Base-by-base conservation (phyloP, 2,888 invertebrate genomes). In the Perizoma affinitatum region DNA sequence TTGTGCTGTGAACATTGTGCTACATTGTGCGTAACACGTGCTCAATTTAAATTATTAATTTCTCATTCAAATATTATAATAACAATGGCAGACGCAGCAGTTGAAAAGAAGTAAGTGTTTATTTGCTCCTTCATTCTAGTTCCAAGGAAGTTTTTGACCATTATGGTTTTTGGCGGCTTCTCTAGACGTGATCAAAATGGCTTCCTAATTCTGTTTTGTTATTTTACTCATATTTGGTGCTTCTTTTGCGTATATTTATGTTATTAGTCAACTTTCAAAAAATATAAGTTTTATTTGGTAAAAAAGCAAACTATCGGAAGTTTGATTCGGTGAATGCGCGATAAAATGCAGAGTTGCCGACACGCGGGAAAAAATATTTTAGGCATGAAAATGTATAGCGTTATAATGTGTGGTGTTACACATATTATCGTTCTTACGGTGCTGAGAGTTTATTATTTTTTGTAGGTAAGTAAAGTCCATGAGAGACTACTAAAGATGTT, bases 41-140 rank as follows among this genome's bases (percentile, higher is more conserved):
- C 80, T 80, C 72, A 73, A 70, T 42, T 54, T 68, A 55, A 52
- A 49, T 53, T 35, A 74, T 72, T 65, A 67, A 57, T 66, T 66
- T 69, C 76, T 65, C 44, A 72, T 71, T 79, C 78, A 71, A 76
- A 38, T 38, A 38, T 38, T 75, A 73, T 10, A 71, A 84, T 75
- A 78, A 93, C 75, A 90, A 95, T 95, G 95, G 95, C 95, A 88
- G 95, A 95, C 88, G 94, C 95, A 87, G 95, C 95, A 77, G 90
- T 93, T 69, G 94, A 94, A 83, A 93, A 93, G 83, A 94, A 94
- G 95, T 95, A 93, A 95, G 95, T 95, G 79, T 67, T 71, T 73
- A 22, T 67, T 33, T 69, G 52, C 45, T 62, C 63, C 68, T 76
- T 79, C 60, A 69, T 67, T 77, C 62, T 74, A 10, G 10, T 68